Conservation (phyloP, 2,113 vertebrate genomes). For the Amia ocellicauda region DNA sequence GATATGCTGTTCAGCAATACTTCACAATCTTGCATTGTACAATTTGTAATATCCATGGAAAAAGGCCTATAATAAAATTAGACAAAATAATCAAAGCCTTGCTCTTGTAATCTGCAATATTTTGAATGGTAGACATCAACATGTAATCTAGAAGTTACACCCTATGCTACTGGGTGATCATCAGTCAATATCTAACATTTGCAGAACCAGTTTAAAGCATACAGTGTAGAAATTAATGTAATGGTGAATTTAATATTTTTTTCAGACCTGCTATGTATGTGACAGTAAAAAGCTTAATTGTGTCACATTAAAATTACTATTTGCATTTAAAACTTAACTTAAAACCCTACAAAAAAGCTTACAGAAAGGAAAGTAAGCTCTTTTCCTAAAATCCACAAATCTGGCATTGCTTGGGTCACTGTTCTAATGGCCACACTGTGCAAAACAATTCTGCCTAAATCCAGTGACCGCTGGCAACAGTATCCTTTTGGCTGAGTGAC, state of each 20-base stretch:
- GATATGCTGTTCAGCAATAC: too few species aligned
- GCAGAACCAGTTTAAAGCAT: neutral
- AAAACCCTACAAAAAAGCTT: neutral
- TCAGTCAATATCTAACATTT: neutral
- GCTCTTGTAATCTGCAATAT: too few species aligned
- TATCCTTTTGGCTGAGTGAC: constrained; percentile 23
- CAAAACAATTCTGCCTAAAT: constrained; percentile 23
- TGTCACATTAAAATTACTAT: neutral
- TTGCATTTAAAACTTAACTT: neutral
- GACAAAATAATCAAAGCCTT: too few species aligned
- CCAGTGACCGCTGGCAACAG: constrained; percentile 27
- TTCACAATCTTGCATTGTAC: too few species aligned
- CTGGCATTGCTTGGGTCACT: constrained; percentile 4
- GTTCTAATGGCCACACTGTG: constrained; percentile 7
- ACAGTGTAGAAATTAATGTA: too few species aligned
- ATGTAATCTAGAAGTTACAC: too few species aligned
- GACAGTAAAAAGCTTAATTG: too few species aligned
- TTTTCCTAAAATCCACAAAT: constrained; percentile 18
- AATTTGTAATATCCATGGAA: too few species aligned
- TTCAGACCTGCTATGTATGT: neutral
- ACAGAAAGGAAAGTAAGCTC: constrained; percentile 10
- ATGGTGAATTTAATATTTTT: neutral
- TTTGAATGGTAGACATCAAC: too few species aligned
- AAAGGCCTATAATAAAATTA: too few species aligned
- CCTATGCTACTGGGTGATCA: neutral